These are phyloP conservation scores for Leistus spinibarbis DNA, from an alignment of 2,888 invertebrate genomes.

Conservation along the genomic window DNA sequence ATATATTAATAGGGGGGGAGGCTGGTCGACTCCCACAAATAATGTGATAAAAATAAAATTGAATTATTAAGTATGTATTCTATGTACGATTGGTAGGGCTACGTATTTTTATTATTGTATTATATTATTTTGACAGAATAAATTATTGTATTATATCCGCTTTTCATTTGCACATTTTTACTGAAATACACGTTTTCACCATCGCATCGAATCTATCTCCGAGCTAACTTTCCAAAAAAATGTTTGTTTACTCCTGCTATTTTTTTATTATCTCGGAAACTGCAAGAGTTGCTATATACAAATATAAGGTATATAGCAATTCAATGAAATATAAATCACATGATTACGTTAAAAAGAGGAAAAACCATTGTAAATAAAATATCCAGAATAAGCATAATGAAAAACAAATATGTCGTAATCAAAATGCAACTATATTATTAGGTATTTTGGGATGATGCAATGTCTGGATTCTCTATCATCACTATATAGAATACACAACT, in stretches of 20 bases:
- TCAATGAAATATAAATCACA: no score
- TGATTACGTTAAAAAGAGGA: no score
- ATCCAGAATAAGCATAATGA: conserved; percentile 7
- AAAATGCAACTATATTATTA: conserved; percentile 3
- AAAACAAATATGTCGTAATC: conserved; percentile 22
- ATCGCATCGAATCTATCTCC: no score
- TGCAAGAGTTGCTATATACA: no score
- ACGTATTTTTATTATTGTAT: neutral
- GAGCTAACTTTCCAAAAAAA: no score
- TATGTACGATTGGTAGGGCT: neutral
- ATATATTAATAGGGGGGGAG: conserved; percentile 47
- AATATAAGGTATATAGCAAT: no score
- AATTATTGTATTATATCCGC: neutral
- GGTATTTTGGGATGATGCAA: conserved; percentile 44
- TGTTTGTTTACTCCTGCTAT: no score
- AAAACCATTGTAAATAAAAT: conserved; percentile 6
- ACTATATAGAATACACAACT: conserved; percentile 29
- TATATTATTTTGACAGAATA: conserved; percentile 10
- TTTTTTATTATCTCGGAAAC: no score
- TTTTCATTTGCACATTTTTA: no score
- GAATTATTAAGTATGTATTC: neutral
- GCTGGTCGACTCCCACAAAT: conserved; percentile 49
- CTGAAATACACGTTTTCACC: no score
- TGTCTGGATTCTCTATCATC: conserved; percentile 43
- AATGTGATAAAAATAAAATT: conserved; percentile 27